Evolutionary conservation across 2,113 vertebrate genomes (phyloP), one percentile per base, ranked within the genome.

Genomic region (Lontra canadensis): DNA sequence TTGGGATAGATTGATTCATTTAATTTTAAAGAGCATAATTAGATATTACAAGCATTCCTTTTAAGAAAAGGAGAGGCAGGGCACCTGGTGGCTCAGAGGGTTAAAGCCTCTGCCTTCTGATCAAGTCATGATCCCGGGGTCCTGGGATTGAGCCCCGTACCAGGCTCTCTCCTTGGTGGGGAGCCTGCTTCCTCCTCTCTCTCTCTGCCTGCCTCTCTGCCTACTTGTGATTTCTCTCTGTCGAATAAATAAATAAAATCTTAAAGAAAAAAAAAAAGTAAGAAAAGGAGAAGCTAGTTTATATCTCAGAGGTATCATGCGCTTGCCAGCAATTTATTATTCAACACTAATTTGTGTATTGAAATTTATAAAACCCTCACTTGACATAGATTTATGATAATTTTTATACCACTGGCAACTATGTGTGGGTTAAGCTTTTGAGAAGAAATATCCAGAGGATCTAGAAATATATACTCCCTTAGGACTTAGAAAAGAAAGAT

Each of bases 401-500:
- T 20, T 49, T 71, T 87, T 93, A 88, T 88, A 63, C 36, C 18
- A n/a, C 7, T 93, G 76, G 55, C 76, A 94, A 73, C 69, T 42
- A 49, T n/a, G 20, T 31, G 59, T 96, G 61, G 8, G 12, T 96
- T 86, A 96, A 74, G 90, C 14, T 29, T 96, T 97, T 94, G 81
- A 97, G 89, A 59, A 97, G 63, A 97, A 93, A 78, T 36, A 96
- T 13, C 10, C 82, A 92, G 89, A 83, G 94, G 55, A 84, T 92
- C 26, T 34, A 84, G 95, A 87, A 83, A n/a, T 95, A 73, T 94
- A 78, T 92, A 84, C n/a, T 97, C 15, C 42, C 34, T 65, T 21
- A 49, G 74, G n/a, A 88, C 89, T 67, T 44, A 89, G 95, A 71
- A 93, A 14, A 86, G 80, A 95, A 57, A 79, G 80, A 96, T 97